These are phyloP conservation scores for Ailuropoda melanoleuca DNA, from an alignment of 2,113 vertebrate genomes.

Conservation along the genomic window DNA sequence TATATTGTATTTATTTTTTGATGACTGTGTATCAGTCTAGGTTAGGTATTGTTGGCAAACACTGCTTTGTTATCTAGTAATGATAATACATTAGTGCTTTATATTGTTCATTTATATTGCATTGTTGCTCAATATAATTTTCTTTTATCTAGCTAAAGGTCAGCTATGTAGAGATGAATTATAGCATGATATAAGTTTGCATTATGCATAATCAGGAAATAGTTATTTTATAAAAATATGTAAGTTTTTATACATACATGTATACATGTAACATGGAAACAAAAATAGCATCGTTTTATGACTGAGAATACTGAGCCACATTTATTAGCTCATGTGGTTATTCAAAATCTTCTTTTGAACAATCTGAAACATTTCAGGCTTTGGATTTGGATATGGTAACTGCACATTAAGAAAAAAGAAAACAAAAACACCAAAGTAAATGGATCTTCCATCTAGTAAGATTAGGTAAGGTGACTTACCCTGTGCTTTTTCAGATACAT, in stretches of 20 bases:
- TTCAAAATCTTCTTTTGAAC: not conserved
- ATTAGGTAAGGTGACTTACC: not conserved
- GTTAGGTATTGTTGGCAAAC: not conserved
- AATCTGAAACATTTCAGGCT: not conserved
- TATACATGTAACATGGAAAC: not conserved
- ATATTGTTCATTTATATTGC: not conserved
- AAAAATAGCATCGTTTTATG: not conserved
- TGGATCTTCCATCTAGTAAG: not conserved
- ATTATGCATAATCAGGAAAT: not conserved
- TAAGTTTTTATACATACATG: not conserved
- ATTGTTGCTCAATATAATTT: not conserved
- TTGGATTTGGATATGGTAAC: not conserved
- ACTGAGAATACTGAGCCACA: not conserved
- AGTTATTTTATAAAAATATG: not conserved
- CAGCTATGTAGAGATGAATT: not conserved
- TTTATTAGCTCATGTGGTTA: not conserved
- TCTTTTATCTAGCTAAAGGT: not conserved
- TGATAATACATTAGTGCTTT: not conserved
- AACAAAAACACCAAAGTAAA: not conserved
- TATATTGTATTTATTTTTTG: not conserved
- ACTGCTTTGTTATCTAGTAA: not conserved
- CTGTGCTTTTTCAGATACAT: not conserved
- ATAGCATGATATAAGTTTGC: not conserved
- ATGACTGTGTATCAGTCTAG: not conserved
- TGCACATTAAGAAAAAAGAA: not conserved